Percentiles rank a stretch among this genome's conserved stretches.
Evolutionary conservation across 2,113 vertebrate genomes (phyloP).

Genomic region (Apteryx mantelli): DNA sequence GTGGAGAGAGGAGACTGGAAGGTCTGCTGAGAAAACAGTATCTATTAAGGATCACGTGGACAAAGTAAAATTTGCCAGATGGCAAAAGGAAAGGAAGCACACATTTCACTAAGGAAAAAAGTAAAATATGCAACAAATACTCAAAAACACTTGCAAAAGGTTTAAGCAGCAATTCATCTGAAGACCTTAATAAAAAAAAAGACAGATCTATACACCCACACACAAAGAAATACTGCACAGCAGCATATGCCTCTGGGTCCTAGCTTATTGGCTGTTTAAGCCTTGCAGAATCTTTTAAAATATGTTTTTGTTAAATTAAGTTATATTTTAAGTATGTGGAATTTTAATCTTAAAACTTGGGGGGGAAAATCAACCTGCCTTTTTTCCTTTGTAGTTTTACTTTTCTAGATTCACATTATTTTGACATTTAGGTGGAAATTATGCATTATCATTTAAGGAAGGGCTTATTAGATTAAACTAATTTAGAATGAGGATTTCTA

Average conservation of each 20-base stretch:
- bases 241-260: neutral
- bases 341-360: neutral
- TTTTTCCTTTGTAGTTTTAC: neutral
- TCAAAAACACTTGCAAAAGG: neutral
- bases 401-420: constrained; percentile 2
- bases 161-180: neutral
- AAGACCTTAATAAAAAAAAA: neutral
- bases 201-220: neutral
- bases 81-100: neutral
- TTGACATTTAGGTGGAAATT: neutral
- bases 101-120: neutral
- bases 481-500: neutral
- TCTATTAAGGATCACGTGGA: neutral
- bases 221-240: neutral
- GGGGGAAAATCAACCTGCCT: neutral
- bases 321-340: neutral
- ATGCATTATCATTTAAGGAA: neutral
- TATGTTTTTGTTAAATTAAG: neutral
- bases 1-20: neutral
- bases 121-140: neutral
- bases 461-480: neutral
- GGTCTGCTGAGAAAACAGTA: neutral
- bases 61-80: neutral
- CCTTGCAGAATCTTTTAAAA: neutral
- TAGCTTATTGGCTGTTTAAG: neutral